Evolutionary conservation across 2,888 invertebrate genomes (phyloP).

Genomic region (Hoplodrina ambigua): DNA sequence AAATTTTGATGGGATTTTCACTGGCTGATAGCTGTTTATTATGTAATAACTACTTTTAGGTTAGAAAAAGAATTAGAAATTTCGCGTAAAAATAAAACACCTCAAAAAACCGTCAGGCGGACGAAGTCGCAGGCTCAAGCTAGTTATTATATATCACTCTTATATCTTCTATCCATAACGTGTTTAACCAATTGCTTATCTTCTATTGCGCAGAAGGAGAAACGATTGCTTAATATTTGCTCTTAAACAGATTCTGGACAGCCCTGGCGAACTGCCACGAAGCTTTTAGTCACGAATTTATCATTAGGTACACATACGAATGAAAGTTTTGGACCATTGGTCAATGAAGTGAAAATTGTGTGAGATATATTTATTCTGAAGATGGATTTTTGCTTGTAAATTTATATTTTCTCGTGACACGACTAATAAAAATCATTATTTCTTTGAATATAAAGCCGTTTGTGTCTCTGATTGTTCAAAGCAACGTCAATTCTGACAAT

Average conservation of each 20-base stretch:
- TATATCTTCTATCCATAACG: too few species aligned
- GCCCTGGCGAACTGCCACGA: not conserved
- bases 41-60: too few species aligned
- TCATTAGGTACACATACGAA: not conserved
- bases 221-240: not conserved
- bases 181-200: not conserved
- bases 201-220: not conserved
- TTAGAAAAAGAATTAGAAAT: too few species aligned
- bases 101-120: too few species aligned
- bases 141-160: too few species aligned
- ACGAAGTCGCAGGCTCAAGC: too few species aligned
- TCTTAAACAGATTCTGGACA: not conserved
- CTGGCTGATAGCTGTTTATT: too few species aligned
- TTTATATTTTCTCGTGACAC: not conserved
- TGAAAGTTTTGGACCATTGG: not conserved
- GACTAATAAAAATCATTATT: not conserved
- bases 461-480: not conserved
- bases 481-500: not conserved
- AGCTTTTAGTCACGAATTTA: not conserved
- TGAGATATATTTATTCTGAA: not conserved
- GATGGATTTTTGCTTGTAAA: not conserved
- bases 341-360: not conserved
- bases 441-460: not conserved
- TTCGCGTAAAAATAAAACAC: too few species aligned
- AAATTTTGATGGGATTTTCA: too few species aligned